Evolutionary conservation across 2,888 invertebrate genomes (phyloP), one percentile per base, ranked within the genome.

Genomic region (Pristionchus entomophagus): DNA sequence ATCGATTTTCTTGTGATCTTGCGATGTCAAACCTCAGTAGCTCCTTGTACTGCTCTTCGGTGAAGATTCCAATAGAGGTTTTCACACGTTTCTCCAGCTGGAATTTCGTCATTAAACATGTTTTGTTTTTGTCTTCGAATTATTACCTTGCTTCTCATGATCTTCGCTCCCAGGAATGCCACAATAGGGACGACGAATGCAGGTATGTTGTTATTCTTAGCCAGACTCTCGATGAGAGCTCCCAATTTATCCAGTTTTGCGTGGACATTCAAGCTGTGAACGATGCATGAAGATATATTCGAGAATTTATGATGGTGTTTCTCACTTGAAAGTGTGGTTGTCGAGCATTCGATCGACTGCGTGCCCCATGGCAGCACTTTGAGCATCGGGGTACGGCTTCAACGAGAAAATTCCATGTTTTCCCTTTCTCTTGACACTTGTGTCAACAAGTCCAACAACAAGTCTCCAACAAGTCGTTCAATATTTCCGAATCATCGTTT

Each of bases 261-360:
- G 35, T 65, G 35, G 4, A n/a, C n/a, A n/a, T 32, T 65, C 17
- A 35, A 35, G 35, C 65, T 65, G 65, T 0, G 32, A 65, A n/a
- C n/a, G n/a, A n/a, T n/a, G n/a, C n/a, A n/a, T n/a, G n/a, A n/a
- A n/a, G n/a, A n/a, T n/a, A n/a, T n/a, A 65, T 19, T 10, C 14
- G 4, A n/a, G n/a, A n/a, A n/a, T n/a, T n/a, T n/a, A n/a, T n/a
- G n/a, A n/a, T n/a, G n/a, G n/a, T n/a, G n/a, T n/a, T n/a, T n/a
- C 32, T 38, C 2, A 65, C 65, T 29, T 29, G 65, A 12, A 35
- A 17, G 82, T 82, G 41, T 82, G 82, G 41, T 59, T 82, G n/a
- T 53, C 82, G 82, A 82, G 29, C 56, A 82, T 56, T 3, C 82
- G 82, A 17, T 82, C 82, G 17, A 82, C 35, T 19, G 82, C 41